Conservation (phyloP, 2,888 invertebrate species). For the Linnaemya tessellans region DNA sequence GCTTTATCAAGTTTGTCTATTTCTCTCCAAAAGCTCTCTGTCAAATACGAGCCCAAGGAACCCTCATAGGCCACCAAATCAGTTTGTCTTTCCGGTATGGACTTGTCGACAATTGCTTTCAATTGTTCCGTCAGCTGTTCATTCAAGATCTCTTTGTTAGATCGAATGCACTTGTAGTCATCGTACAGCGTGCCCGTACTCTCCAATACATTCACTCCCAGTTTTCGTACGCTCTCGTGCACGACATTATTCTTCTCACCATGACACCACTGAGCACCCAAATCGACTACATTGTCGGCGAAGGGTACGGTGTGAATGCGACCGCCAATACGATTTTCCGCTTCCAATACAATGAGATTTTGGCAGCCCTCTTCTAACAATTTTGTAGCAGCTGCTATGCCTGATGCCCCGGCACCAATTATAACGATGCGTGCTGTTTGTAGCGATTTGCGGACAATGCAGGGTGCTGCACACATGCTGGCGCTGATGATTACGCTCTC, state of each 20-base stretch:
- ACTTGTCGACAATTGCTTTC: constrained; percentile 81
- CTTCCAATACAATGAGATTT: constrained; percentile 86
- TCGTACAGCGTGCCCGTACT: constrained; percentile 78
- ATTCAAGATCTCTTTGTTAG: constrained; percentile 82
- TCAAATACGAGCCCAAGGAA: constrained; percentile 80
- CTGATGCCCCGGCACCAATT: constrained; percentile 82
- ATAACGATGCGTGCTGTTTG: constrained; percentile 80
- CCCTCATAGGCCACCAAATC: constrained; percentile 79
- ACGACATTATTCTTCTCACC: constrained; percentile 87
- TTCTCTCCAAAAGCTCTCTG: constrained; percentile 77
- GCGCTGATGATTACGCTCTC: background rate
- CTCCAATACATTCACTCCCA: constrained; percentile 76
- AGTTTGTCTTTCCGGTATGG: constrained; percentile 79
- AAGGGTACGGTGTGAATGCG: constrained; percentile 85
- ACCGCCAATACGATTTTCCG: constrained; percentile 87
- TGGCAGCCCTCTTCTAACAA: constrained; percentile 82
- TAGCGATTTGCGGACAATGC: constrained; percentile 35
- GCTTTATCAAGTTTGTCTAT: constrained; percentile 76
- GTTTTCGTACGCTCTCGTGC: constrained; percentile 84
- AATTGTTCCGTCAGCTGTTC: constrained; percentile 79
- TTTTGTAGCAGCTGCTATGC: constrained; percentile 82
- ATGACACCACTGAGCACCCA: constrained; percentile 90
- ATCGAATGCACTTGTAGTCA: constrained; percentile 79
- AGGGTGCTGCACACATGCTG: constrained; percentile 7
- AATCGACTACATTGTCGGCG: constrained; percentile 86